These are phyloP conservation scores for Catocala fraxini DNA, from an alignment of 2,888 invertebrate species.

Conservation along the genomic window DNA sequence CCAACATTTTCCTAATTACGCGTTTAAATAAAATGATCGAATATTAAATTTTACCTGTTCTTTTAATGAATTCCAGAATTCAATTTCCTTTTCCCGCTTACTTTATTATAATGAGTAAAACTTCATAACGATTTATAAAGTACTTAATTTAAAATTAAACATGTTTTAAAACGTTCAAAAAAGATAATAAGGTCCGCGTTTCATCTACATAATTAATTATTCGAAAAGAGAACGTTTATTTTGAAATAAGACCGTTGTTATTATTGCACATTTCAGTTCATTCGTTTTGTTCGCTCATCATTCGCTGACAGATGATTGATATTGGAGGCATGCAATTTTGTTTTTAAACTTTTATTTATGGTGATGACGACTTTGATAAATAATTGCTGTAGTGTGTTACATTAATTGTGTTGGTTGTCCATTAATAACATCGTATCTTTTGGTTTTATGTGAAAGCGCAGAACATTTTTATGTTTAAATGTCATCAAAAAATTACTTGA, in stretches of 20 bases:
- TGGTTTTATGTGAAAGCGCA: too few species aligned
- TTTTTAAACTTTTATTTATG: background rate
- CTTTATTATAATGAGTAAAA: too few species aligned
- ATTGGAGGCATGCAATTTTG: background rate
- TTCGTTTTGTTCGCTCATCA: background rate
- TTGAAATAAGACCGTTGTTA: too few species aligned
- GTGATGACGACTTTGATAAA: background rate
- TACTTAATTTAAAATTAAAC: background rate
- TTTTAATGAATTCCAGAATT: background rate
- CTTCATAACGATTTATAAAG: background rate
- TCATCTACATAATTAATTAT: background rate
- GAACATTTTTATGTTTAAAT: too few species aligned
- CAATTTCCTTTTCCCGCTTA: background rate
- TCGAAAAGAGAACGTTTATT: background rate
- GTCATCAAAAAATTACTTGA: too few species aligned
- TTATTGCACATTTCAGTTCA: constrained; percentile 4
- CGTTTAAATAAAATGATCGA: background rate
- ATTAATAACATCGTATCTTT: too few species aligned
- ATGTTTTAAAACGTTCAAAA: background rate
- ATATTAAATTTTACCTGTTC: background rate
- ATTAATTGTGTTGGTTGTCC: too few species aligned
- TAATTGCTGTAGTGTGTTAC: too few species aligned
- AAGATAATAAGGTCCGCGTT: too few species aligned
- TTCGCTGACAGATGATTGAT: background rate
- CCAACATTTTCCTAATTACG: background rate